phyloP scores from a whole-genome alignment of 1,140 invertebrate genomes.

The Centruroides sculpturatus region DNA sequence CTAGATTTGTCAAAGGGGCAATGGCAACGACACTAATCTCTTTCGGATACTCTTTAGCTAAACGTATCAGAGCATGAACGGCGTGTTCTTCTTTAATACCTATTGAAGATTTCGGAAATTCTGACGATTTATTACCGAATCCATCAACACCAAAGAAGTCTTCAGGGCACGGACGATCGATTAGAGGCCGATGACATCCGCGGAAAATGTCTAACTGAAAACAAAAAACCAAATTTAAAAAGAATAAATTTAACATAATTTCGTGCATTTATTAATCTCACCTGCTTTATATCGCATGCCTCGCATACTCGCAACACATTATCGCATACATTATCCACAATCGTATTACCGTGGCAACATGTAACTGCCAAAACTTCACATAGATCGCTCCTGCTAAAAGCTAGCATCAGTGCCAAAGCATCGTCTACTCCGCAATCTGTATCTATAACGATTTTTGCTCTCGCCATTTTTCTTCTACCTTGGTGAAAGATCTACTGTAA shows the following conservation, averaged over 20 bases:
- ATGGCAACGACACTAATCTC: slow-evolving; percentile 45
- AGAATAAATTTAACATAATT: no score
- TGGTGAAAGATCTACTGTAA: no score
- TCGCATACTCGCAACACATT: background rate
- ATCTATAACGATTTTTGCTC: background rate
- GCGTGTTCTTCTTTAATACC: slow-evolving; percentile 25
- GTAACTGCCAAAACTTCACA: background rate
- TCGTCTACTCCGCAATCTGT: slow-evolving; percentile 1
- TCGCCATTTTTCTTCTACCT: no score
- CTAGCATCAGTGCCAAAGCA: background rate
- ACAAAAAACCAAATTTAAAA: no score
- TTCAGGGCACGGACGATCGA: no score
- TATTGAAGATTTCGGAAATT: background rate
- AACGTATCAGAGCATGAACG: slow-evolving; percentile 32
- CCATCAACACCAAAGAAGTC: background rate
- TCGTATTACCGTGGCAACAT: background rate
- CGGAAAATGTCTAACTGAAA: no score
- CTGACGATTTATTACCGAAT: background rate
- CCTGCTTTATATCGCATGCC: background rate
- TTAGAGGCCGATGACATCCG: no score
- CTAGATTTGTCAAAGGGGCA: slow-evolving; percentile 40
- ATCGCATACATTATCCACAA: background rate
- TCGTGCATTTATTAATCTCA: background rate
- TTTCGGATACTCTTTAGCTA: slow-evolving; percentile 34
- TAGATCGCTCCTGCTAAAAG: background rate